A percentile compares a stretch with the other conserved stretches of the same genome.
These are phyloP conservation scores for Apodemus speciosus DNA, from an alignment of 2,113 vertebrate species.

Conservation along the genomic window DNA sequence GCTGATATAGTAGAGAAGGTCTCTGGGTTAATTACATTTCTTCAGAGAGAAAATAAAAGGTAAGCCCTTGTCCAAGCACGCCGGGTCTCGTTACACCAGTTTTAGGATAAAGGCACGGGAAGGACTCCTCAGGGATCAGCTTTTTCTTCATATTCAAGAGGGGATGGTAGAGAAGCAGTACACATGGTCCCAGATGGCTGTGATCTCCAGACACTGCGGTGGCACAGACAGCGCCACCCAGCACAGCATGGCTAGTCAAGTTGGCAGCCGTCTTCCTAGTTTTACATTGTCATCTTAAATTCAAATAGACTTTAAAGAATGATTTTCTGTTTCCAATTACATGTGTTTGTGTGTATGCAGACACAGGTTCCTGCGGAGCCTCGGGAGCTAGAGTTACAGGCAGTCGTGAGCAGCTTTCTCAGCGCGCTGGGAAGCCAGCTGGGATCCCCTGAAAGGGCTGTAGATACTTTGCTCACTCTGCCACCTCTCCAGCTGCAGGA, in stretches of 20 bases:
- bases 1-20: not conserved
- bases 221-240: not conserved
- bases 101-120: not conserved
- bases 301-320: not conserved
- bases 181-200: not conserved
- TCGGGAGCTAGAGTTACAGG: not conserved
- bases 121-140: not conserved
- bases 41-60: not conserved
- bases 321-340: not conserved
- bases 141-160: not conserved
- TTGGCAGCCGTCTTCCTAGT: not conserved
- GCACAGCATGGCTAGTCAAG: not conserved
- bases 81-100: not conserved
- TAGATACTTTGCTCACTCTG: not conserved
- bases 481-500: not conserved
- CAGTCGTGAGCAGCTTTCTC: not conserved
- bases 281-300: not conserved
- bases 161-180: not conserved
- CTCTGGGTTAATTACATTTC: not conserved
- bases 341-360: not conserved
- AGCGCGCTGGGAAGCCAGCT: not conserved
- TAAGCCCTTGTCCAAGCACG: too few relatives aligned
- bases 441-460: not conserved
- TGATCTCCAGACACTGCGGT: not conserved
- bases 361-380: not conserved